phyloP scores from a whole-genome alignment of 2,888 invertebrate genomes.

The Zeuzera pyrina region DNA sequence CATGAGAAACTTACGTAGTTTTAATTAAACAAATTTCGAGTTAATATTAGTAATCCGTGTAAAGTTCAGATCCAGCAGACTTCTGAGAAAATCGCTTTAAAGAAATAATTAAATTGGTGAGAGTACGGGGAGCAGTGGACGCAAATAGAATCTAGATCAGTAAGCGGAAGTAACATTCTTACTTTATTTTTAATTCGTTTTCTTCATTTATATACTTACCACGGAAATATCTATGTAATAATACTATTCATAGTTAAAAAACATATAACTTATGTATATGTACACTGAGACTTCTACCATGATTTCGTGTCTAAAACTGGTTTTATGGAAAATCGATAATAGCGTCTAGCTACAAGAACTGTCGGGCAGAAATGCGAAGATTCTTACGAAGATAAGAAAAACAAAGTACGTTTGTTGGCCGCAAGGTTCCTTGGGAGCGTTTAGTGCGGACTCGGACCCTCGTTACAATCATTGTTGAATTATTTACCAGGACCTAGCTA shows the following conservation, averaged over 20 bases:
- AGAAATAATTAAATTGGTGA: conserved; percentile 56
- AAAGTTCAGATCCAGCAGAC: conserved; percentile 37
- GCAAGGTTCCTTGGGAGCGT: conserved; percentile 48
- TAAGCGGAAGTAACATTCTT: no score
- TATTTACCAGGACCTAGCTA: conserved; percentile 57
- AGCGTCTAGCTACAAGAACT: no score
- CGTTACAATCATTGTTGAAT: conserved; percentile 65
- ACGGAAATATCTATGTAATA: no score
- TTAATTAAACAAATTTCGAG: no score
- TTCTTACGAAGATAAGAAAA: conserved; percentile 20
- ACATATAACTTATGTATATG: neutral
- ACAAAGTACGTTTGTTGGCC: conserved; percentile 38
- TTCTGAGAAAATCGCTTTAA: conserved; percentile 53
- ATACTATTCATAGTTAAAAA: neutral
- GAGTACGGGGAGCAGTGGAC: conserved; percentile 46
- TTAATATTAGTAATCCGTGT: no score
- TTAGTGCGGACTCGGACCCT: conserved; percentile 57
- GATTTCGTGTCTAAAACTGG: no score
- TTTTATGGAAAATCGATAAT: no score
- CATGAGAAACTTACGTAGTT: no score
- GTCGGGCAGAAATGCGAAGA: conserved; percentile 1
- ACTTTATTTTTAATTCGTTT: no score
- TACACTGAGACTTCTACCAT: no score
- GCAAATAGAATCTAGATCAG: conserved; percentile 50
- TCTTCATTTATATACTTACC: no score